Evolutionary conservation across 2,888 invertebrate species (phyloP).

Genomic region (Macrophya annulata): DNA sequence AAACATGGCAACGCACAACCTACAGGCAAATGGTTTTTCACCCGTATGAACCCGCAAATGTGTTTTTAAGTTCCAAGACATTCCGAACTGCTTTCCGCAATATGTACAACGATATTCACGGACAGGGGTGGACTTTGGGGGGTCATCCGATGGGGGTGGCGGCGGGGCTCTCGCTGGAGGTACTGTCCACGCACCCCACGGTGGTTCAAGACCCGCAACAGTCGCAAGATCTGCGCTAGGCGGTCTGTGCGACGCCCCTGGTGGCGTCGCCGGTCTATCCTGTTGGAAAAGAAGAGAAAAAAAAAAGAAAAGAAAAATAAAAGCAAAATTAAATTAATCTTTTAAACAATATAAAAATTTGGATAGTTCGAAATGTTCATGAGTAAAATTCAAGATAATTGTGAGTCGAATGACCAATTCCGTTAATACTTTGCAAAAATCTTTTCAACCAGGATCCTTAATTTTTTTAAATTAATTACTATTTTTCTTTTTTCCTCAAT

Average conservation of each 20-base stretch:
- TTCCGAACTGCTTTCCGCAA: slow-evolving; percentile 95
- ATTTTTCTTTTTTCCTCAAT: background rate
- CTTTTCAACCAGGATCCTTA: background rate
- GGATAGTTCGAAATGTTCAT: no score
- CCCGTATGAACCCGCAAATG: slow-evolving; percentile 94
- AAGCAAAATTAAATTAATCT: background rate
- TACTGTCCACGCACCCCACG: slow-evolving; percentile 76
- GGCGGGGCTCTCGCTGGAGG: slow-evolving; percentile 84
- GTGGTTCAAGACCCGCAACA: slow-evolving; percentile 73
- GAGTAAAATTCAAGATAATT: background rate
- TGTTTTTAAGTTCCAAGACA: slow-evolving; percentile 96
- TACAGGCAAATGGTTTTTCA: slow-evolving; percentile 94
- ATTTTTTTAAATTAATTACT: background rate
- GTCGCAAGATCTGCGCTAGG: slow-evolving; percentile 75
- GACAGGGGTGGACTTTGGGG: slow-evolving; percentile 84
- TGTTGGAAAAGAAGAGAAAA: slow-evolving; percentile 66
- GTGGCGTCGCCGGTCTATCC: slow-evolving; percentile 77
- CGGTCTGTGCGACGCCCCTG: slow-evolving; percentile 75
- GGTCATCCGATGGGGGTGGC: slow-evolving; percentile 82
- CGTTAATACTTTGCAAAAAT: background rate
- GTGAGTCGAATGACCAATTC: background rate
- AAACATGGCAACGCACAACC: slow-evolving; percentile 94
- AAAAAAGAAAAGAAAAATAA: slow-evolving; percentile 25
- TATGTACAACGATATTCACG: slow-evolving; percentile 94
- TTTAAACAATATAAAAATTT: background rate